phyloP scores from a whole-genome alignment of 92 coral and sea anemone genomes.

The Zoanthus gigantus region DNA sequence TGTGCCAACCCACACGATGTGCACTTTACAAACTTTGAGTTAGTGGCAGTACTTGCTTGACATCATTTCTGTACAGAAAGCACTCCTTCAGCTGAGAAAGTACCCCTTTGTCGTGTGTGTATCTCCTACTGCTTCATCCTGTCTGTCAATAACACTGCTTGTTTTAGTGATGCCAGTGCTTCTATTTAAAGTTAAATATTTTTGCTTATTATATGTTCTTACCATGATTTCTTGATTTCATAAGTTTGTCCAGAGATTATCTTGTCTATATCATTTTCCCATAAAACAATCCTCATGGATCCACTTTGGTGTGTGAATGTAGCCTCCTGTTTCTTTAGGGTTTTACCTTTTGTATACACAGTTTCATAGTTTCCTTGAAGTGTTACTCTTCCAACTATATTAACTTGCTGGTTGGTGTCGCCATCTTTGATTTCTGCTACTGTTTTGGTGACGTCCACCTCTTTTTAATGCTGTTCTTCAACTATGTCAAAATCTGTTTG shows the following conservation, averaged over 20 bases:
- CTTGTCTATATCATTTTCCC: constrained; percentile 48
- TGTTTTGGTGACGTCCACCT: neutral
- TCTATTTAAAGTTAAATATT: constrained; percentile 59
- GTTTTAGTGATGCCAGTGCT: constrained; percentile 24
- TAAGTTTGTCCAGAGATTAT: constrained; percentile 49
- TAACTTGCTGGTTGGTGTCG: constrained; percentile 3
- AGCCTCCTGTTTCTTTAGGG: constrained; percentile 57
- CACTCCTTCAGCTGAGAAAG: constrained; percentile 38
- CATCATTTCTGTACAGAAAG: constrained; percentile 21
- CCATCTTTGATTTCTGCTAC: constrained; percentile 21
- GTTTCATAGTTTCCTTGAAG: constrained; percentile 12
- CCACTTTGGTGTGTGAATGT: constrained; percentile 44
- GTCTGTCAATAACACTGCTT: constrained; percentile 17
- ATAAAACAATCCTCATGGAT: constrained; percentile 38
- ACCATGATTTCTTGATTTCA: constrained; percentile 42
- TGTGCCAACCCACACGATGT: constrained; percentile 15
- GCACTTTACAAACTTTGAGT: constrained; percentile 10
- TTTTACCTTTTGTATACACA: constrained; percentile 21
- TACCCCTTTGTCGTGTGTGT: neutral
- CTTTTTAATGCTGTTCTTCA: neutral
- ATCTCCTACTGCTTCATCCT: constrained; percentile 10
- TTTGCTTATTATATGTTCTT: constrained; percentile 40
- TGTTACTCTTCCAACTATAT: constrained; percentile 16
- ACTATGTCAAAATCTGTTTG: constrained; percentile 25
- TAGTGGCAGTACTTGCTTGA: constrained; percentile 1